phyloP scores from a whole-genome alignment of 1,140 invertebrate species.

The Drosophila oshimai region DNA sequence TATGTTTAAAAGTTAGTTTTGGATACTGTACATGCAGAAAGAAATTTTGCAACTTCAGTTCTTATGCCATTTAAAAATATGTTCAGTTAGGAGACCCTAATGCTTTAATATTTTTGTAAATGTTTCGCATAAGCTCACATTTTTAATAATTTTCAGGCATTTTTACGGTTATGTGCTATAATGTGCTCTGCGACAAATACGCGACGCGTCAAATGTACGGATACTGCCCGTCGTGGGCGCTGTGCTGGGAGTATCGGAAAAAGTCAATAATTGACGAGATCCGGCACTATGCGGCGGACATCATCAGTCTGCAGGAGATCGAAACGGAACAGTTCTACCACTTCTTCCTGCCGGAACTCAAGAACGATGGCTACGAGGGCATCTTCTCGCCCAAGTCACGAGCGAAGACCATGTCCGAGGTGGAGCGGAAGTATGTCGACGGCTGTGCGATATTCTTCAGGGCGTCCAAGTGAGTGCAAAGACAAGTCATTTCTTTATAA shows the following conservation, averaged over 20 bases:
- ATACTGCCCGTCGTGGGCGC: slow-evolving; percentile 98
- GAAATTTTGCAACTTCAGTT: no score
- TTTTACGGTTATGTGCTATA: slow-evolving; percentile 99
- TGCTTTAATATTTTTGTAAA: no score
- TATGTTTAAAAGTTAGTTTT: no score
- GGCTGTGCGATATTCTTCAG: slow-evolving; percentile 99
- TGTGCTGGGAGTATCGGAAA: slow-evolving; percentile 99
- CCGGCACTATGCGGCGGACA: slow-evolving; percentile 97
- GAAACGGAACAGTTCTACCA: slow-evolving; percentile 99
- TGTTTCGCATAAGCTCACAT: neutral
- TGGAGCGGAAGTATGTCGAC: slow-evolving; percentile 98
- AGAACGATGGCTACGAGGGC: slow-evolving; percentile 97
- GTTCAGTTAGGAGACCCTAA: no score
- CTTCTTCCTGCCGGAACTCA: slow-evolving; percentile 97
- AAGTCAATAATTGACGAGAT: slow-evolving; percentile 99
- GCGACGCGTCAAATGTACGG: slow-evolving; percentile 98
- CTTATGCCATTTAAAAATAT: no score
- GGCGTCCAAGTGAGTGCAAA: slow-evolving; percentile 91
- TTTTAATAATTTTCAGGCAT: slow-evolving; percentile 86
- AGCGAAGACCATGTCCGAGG: slow-evolving; percentile 98
- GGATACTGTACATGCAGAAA: no score
- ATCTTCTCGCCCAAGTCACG: slow-evolving; percentile 99
- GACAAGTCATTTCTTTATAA: neutral
- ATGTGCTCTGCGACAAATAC: slow-evolving; percentile 99
- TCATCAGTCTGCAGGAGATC: slow-evolving; percentile 98